phyloP scores from a whole-genome alignment of 1,140 invertebrate genomes.

The Cherax quadricarinatus region DNA sequence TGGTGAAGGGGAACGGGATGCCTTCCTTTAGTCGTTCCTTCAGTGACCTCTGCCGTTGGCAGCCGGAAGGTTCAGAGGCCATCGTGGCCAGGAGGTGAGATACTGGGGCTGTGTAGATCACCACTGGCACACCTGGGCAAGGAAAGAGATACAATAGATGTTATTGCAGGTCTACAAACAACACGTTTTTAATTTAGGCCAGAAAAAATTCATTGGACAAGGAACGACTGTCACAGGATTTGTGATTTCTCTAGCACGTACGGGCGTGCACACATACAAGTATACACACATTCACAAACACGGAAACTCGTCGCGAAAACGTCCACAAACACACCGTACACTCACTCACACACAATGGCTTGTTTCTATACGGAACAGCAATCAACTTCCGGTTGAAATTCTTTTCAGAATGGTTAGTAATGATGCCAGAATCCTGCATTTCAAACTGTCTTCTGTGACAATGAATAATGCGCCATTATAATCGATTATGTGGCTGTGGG shows the following conservation, averaged over 20 bases:
- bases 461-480: no score
- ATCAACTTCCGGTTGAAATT: no score
- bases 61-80: slow-evolving; percentile 50
- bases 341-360: no score
- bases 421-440: no score
- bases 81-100: not conserved
- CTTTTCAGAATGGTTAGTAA: no score
- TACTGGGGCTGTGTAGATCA: not conserved
- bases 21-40: slow-evolving; percentile 57
- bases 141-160: not conserved
- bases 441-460: no score
- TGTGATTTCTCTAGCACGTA: not conserved
- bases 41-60: slow-evolving; percentile 52
- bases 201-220: not conserved
- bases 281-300: no score
- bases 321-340: no score
- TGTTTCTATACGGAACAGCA: no score
- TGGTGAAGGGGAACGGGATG: slow-evolving; percentile 54
- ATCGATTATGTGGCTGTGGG: no score
- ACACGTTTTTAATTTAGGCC: not conserved
- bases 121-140: not conserved
- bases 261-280: no score
- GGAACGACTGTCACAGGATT: not conserved
- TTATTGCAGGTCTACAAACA: not conserved
- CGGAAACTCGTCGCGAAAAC: no score